Evolutionary conservation across 1,140 invertebrate genomes (phyloP), one percentile per base, ranked within the genome.

Genomic region (Diorhabda elongata): DNA sequence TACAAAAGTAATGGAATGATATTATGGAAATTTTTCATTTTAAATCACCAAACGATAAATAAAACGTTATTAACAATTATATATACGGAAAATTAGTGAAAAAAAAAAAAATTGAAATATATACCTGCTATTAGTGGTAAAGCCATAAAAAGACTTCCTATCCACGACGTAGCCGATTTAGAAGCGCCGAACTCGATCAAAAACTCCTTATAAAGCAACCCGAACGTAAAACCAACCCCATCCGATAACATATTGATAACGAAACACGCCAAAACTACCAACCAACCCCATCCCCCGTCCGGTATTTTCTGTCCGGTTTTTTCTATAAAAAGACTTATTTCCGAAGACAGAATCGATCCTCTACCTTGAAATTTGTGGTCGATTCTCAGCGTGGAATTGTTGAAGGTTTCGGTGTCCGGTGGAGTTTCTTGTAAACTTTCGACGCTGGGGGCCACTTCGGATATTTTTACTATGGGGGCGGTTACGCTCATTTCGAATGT

Each of bases 171-270:
- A 61, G 91, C 91, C 1, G 91, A 89, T 73, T 93, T 93, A 42
- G 88, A 89, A 44, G 90, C 90, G 5, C 87, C 83, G 79, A 97
- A 98, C 75, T 96, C 89, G 3, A 89, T 84, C 9, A 95, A 82
- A 76, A 98, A 92, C 76, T 97, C 90, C 0, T 92, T 90, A 75
- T 94, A 95, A 9, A 98, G 86, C 1, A 97, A 82, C 0, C 96
- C 96, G 79, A 97, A 97, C 0, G 94, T 96, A 77, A 96, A 96
- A 26, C 93, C 93, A 4, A 98, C 89, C 0, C 96, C 96, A 80
- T 98, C 96, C 8, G 94, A 93, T 26, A 98, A 92, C 81, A 97
- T 88, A 47, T 93, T 95, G 59, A 96, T 90, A 56, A 96, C 77
- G 64, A 97, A 87, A 0, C 93, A 93, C 0, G 93, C 88, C 3